These are phyloP conservation scores for Thaumetopoea pityocampa DNA, from an alignment of 1,140 invertebrate species.

Conservation along the genomic window DNA sequence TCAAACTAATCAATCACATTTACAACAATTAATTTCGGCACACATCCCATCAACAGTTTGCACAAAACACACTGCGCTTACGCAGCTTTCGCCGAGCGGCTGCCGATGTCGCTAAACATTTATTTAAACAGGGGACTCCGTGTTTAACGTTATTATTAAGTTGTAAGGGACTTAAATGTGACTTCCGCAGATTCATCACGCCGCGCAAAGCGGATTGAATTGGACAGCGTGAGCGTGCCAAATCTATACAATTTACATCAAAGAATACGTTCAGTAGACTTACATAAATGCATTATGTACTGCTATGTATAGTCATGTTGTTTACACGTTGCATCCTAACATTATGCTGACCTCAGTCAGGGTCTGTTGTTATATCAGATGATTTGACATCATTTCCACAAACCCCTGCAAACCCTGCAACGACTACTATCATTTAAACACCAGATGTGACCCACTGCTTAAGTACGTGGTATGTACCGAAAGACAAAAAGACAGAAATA, in stretches of 20 bases:
- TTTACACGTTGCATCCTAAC: too few species aligned
- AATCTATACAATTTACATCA: slow-evolving; percentile 56
- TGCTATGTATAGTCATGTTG: too few species aligned
- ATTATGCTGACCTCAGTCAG: too few species aligned
- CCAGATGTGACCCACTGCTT: too few species aligned
- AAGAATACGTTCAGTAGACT: too few species aligned
- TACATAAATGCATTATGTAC: too few species aligned
- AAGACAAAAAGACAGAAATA: too few species aligned
- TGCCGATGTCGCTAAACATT: slow-evolving; percentile 61
- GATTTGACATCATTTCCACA: too few species aligned
- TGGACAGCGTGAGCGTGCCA: slow-evolving; percentile 51
- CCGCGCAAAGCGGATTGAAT: slow-evolving; percentile 32
- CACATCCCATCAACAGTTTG: slow-evolving; percentile 46
- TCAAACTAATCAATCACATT: slow-evolving; percentile 40
- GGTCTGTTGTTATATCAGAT: too few species aligned
- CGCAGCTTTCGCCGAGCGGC: slow-evolving; percentile 53
- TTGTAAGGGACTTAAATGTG: slow-evolving; percentile 50
- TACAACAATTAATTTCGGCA: slow-evolving; percentile 54
- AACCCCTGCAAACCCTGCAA: too few species aligned
- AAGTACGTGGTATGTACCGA: too few species aligned
- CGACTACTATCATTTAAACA: too few species aligned
- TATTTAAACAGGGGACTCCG: slow-evolving; percentile 55
- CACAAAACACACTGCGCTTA: slow-evolving; percentile 30
- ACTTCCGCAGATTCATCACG: slow-evolving; percentile 65
- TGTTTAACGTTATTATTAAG: slow-evolving; percentile 70